Evolutionary conservation across 2,113 vertebrate genomes (phyloP).

Genomic region (Perca fluviatilis): DNA sequence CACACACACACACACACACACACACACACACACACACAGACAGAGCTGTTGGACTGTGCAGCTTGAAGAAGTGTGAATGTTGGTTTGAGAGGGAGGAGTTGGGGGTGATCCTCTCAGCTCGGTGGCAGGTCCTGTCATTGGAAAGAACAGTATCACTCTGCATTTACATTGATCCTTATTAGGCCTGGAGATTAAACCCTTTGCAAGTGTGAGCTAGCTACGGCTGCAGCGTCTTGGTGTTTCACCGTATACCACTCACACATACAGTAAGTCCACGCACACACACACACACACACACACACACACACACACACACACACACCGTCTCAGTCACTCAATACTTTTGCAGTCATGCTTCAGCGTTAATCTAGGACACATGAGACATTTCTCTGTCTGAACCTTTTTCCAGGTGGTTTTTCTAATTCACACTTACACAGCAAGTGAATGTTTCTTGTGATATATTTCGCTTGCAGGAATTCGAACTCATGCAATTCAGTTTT

Average conservation of each 20-base stretch:
- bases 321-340: conserved; percentile 16
- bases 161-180: conserved; percentile 85
- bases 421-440: conserved; percentile 39
- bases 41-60: conserved; percentile 32
- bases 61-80: conserved; percentile 44
- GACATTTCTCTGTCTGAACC: conserved; percentile 51
- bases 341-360: conserved; percentile 53
- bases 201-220: conserved; percentile 56
- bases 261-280: conserved; percentile 11
- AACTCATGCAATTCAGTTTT: conserved; percentile 18
- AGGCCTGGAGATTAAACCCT: conserved; percentile 77
- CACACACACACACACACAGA: conserved; percentile 4
- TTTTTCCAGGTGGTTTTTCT: conserved; percentile 23
- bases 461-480: conserved; percentile 32
- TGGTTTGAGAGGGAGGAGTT: conserved; percentile 62
- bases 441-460: conserved; percentile 32
- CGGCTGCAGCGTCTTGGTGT: conserved; percentile 46
- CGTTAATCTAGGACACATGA: conserved; percentile 61
- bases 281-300: neutral
- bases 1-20: conserved; percentile 5
- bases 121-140: conserved; percentile 72
- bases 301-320: neutral
- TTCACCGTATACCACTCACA: conserved; percentile 14
- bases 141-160: conserved; percentile 78
- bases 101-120: conserved; percentile 75